A percentile compares a stretch with the other conserved stretches of the same genome.
Conservation (phyloP, 1,140 invertebrate genomes). For the Drosophila hydei region DNA sequence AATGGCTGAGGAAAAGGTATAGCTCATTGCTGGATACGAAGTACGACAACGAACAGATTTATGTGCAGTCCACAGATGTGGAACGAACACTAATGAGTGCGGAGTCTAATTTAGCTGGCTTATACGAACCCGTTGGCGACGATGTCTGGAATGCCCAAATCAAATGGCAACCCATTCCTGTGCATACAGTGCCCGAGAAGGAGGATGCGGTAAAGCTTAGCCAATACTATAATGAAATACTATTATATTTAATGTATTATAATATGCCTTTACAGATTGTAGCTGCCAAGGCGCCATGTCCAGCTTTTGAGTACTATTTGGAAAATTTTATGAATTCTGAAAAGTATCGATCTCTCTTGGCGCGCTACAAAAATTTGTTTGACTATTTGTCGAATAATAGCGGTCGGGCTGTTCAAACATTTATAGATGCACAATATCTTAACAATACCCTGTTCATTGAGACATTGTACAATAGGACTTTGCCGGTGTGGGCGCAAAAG, state of each 20-base stretch:
- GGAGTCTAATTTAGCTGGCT: conserved; percentile 91
- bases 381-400: conserved; percentile 87
- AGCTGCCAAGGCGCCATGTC: conserved; percentile 88
- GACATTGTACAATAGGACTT: conserved; percentile 86
- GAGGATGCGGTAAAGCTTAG: conserved; percentile 86
- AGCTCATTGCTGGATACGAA: conserved; percentile 84
- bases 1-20: conserved; percentile 91
- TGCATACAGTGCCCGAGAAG: conserved; percentile 90
- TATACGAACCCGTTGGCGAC: conserved; percentile 87
- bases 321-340: conserved; percentile 34
- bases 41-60: conserved; percentile 87
- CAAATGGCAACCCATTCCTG: conserved; percentile 95
- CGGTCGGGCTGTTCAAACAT: conserved; percentile 85
- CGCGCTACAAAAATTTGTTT: conserved; percentile 87
- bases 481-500: conserved; percentile 89
- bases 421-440: conserved; percentile 86
- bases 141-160: conserved; percentile 89
- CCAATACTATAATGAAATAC: neutral
- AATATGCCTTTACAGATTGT: conserved; percentile 69
- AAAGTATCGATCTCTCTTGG: conserved; percentile 85
- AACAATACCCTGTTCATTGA: conserved; percentile 90
- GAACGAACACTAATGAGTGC: conserved; percentile 96
- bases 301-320: conserved; percentile 86
- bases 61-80: conserved; percentile 91
- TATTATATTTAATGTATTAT: neutral